These are phyloP conservation scores for Perodicticus potto DNA, from an alignment of 2,797 vertebrate genomes.

Conservation along the genomic window DNA sequence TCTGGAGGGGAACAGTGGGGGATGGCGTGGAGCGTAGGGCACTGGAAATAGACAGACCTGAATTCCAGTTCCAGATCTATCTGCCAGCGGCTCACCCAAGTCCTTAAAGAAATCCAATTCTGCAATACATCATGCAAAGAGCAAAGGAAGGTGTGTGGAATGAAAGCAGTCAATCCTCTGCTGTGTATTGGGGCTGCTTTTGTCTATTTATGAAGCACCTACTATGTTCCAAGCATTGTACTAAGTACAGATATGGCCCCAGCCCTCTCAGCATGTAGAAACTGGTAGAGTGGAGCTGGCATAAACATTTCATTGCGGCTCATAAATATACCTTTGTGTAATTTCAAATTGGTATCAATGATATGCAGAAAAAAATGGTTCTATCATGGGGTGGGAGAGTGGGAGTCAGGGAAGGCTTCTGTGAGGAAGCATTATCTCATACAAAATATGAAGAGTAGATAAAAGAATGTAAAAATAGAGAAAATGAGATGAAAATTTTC, in stretches of 20 bases:
- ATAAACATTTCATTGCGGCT: neutral
- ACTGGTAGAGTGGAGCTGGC: neutral
- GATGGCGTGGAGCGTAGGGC: neutral
- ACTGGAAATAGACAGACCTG: neutral
- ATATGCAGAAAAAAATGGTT: neutral
- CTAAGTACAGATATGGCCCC: neutral
- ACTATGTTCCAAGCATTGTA: neutral
- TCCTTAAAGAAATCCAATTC: slow-evolving; percentile 23
- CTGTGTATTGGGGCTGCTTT: neutral
- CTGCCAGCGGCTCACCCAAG: neutral
- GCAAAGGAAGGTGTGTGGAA: neutral
- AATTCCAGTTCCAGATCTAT: slow-evolving; percentile 21
- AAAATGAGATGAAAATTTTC: slow-evolving; percentile 34
- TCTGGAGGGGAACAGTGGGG: slow-evolving; percentile 28
- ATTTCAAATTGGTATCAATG: neutral
- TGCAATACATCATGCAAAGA: neutral
- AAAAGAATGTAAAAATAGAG: neutral
- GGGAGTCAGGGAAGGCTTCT: neutral
- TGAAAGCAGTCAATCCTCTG: neutral
- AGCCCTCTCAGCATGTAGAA: neutral
- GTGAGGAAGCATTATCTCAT: neutral
- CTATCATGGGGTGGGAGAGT: neutral
- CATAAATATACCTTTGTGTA: neutral
- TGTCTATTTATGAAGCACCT: neutral
- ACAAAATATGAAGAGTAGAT: neutral